Evolutionary conservation across 2,797 vertebrate species (phyloP), one percentile per base, ranked within the genome.

Genomic region (Gadopsis marmoratus): DNA sequence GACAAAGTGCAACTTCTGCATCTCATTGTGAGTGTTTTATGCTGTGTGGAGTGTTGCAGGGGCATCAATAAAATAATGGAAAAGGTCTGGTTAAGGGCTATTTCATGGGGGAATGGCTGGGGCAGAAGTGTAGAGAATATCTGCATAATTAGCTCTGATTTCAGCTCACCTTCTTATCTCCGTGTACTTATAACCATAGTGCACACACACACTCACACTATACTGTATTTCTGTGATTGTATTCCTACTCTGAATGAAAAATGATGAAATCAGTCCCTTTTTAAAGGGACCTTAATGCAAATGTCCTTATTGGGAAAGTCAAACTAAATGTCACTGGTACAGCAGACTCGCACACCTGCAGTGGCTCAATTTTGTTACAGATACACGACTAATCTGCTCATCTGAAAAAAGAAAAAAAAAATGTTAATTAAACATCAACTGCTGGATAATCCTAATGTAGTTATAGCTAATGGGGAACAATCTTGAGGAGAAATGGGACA

Each of bases 111-210:
- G 45, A 41, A 66, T 47, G 56, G 58, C 56, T 56, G 53, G 61
- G 33, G 33, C 29, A 56, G 72, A 50, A 29, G 76, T 64, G 81
- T 80, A 81, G 72, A 78, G 41, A 89, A 80, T 82, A 72, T 66
- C 19, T 79, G 87, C 66, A 79, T 85, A 85, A 87, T 86, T 82
- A 76, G 26, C 61, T 81, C 62, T 68, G 61, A 78, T 73, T 71
- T 79, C 21, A 72, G 51, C n/a, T 65, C 39, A 54, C 63, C 55
- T 54, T 26, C 56, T 82, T 79, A 67, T 77, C 59, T 67, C 74
- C 58, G 39, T 68, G 56, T 19, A 19, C 31, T 33, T 37, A 6
- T 21, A 26, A 70, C 12, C 45, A 31, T 29, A 41, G 31, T 11
- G 3, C 55, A 33, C 37, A 19, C 29, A 37, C 23, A 4, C 55